A percentile compares a stretch with the other conserved stretches of the same genome.
Conservation (phyloP, 2,888 invertebrate species). For the Xanthostigma xanthostigma region DNA sequence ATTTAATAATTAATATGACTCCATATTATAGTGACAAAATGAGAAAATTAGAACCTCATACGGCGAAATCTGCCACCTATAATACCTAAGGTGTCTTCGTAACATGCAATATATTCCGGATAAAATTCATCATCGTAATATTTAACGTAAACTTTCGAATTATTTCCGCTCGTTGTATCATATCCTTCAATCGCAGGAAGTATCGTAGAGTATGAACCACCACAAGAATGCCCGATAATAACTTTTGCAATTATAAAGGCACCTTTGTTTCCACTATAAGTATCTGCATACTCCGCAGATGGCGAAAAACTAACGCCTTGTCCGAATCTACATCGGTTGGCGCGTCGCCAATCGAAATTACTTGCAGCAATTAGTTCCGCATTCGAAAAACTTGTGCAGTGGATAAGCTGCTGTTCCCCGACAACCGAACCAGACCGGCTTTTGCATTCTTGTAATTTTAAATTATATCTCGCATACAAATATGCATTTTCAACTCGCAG, state of each 20-base stretch:
- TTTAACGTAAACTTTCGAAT: constrained; percentile 21
- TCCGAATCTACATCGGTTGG: constrained; percentile 17
- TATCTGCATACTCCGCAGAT: constrained; percentile 17
- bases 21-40: too few relatives aligned
- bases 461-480: constrained; percentile 16
- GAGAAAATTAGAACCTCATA: too few relatives aligned
- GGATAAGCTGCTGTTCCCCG: constrained; percentile 14
- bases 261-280: constrained; percentile 14
- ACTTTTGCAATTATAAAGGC: constrained; percentile 23
- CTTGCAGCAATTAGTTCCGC: constrained; percentile 17
- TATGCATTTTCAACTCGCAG: constrained; percentile 18
- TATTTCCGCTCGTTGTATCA: constrained; percentile 21
- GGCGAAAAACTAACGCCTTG: constrained; percentile 22
- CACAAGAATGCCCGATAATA: constrained; percentile 15
- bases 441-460: constrained; percentile 18
- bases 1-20: too few relatives aligned
- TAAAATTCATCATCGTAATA: constrained; percentile 25
- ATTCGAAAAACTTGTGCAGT: constrained; percentile 18
- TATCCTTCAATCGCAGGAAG: constrained; percentile 15
- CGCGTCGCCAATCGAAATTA: constrained; percentile 22
- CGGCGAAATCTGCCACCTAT: too few relatives aligned
- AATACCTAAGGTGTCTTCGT: not conserved
- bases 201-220: constrained; percentile 7
- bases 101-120: constrained; percentile 22
- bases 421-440: constrained; percentile 8